phyloP scores from a whole-genome alignment of 2,797 vertebrate species.

The Sardinella longiceps region DNA sequence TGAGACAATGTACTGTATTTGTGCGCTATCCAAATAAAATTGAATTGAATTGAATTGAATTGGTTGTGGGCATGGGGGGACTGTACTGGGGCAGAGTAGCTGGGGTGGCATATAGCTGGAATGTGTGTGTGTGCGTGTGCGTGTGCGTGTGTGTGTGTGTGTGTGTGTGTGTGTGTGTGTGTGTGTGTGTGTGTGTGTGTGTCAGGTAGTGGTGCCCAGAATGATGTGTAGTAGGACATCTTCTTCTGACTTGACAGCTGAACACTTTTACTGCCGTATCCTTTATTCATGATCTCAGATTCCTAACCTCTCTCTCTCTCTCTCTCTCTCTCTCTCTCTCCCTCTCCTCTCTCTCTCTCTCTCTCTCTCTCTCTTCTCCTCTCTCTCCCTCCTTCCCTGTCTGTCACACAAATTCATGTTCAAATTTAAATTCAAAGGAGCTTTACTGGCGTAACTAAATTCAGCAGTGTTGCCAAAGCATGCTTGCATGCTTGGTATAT shows the following conservation, averaged over 20 bases:
- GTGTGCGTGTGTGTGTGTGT: neutral
- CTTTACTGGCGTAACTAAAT: too few relatives aligned
- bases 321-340: constrained; percentile 39
- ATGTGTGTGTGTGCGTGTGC: neutral
- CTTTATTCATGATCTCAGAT: neutral
- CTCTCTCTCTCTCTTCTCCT: neutral
- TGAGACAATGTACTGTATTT: too few relatives aligned
- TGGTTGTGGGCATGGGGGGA: neutral
- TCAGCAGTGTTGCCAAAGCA: too few relatives aligned
- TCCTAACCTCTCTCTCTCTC: neutral
- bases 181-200: neutral
- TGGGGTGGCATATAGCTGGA: neutral
- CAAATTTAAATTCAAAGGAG: too few relatives aligned
- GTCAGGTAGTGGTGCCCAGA: constrained; percentile 1
- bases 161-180: neutral
- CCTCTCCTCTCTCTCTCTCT: neutral
- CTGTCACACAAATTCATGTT: too few relatives aligned
- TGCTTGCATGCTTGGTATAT: too few relatives aligned
- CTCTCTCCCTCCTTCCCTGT: neutral
- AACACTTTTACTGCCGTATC: constrained; percentile 19
- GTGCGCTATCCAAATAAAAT: too few relatives aligned
- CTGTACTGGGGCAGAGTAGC: neutral
- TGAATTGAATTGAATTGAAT: too few relatives aligned
- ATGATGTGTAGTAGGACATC: neutral
- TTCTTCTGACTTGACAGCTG: neutral